A percentile compares a stretch with the other conserved stretches of the same genome.
Conservation (phyloP, 92 coral and sea anemone genomes). For the Montipora capitata region DNA sequence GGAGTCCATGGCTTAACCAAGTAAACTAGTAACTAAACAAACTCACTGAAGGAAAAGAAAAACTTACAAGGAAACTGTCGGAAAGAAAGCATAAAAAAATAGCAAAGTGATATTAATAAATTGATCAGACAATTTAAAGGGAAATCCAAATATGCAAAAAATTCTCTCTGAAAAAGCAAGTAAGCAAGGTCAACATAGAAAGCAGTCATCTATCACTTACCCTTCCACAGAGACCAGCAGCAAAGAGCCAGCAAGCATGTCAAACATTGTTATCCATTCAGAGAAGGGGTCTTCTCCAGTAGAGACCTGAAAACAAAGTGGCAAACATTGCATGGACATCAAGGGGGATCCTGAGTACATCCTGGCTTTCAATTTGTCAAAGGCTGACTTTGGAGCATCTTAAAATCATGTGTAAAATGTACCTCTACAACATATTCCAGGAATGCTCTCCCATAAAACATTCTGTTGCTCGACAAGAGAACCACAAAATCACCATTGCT, state of each 20-base stretch:
- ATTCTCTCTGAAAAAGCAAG: too few species aligned
- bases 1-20: too few species aligned
- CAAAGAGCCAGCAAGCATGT: slow-evolving; percentile 57
- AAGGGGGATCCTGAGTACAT: too few species aligned
- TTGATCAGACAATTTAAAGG: too few species aligned
- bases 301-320: slow-evolving; percentile 25
- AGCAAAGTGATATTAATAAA: too few species aligned
- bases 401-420: neutral
- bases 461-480: slow-evolving; percentile 55
- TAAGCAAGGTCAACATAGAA: too few species aligned
- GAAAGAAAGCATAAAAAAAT: too few species aligned
- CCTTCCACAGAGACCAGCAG: slow-evolving; percentile 49
- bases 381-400: neutral
- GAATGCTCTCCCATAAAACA: slow-evolving; percentile 75
- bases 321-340: neutral
- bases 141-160: too few species aligned
- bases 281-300: slow-evolving; percentile 62
- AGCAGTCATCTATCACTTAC: slow-evolving; percentile 23
- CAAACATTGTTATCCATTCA: slow-evolving; percentile 66
- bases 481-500: slow-evolving; percentile 61
- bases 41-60: too few species aligned
- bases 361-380: too few species aligned
- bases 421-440: slow-evolving; percentile 70
- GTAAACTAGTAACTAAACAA: too few species aligned
- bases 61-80: too few species aligned